Conservation (phyloP, 2,797 vertebrate genomes). For the Okamejei kenojei region DNA sequence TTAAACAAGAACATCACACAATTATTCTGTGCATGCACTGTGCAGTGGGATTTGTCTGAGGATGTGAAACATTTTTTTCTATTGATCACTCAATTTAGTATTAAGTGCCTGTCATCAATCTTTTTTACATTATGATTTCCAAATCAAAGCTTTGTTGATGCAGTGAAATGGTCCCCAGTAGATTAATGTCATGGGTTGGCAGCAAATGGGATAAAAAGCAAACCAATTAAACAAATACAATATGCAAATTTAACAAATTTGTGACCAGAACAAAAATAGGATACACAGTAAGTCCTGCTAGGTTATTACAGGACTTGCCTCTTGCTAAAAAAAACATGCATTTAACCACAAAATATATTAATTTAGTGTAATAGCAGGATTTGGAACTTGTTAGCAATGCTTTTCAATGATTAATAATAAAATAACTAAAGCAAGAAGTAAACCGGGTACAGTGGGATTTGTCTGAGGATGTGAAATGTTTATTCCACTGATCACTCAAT, state of each 20-base stretch:
- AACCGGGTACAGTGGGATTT: not conserved
- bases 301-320: not conserved
- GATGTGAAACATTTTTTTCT: not conserved
- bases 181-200: not conserved
- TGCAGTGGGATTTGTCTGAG: not conserved
- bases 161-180: not conserved
- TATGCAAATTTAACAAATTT: not conserved
- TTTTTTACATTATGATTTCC: not conserved
- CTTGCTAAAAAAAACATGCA: not conserved
- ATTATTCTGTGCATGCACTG: not conserved
- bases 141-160: not conserved
- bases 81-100: not conserved
- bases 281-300: not conserved
- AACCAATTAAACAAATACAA: not conserved
- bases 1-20: not conserved
- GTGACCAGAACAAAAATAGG: not conserved
- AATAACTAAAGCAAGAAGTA: not conserved
- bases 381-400: no score
- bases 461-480: not conserved
- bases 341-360: not conserved
- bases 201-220: not conserved
- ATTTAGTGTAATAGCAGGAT: not conserved
- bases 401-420: not conserved
- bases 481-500: not conserved
- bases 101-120: not conserved